These are phyloP conservation scores for Mionectes olivaceus DNA, from an alignment of 2,797 vertebrate genomes.

Conservation along the genomic window DNA sequence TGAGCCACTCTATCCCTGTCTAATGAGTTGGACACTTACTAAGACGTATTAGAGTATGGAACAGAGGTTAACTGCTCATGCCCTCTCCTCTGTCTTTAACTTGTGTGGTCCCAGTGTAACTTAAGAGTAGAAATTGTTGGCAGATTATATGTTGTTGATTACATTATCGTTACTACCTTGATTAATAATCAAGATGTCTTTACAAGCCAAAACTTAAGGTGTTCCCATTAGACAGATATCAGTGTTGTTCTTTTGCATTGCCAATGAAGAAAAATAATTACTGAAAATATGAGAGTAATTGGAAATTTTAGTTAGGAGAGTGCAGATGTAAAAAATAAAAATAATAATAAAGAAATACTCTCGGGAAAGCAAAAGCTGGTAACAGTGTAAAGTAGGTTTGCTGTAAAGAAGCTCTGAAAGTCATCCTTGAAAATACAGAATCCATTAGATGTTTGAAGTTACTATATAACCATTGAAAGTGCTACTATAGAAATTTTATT, in stretches of 20 bases:
- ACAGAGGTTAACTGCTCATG: conserved; percentile 38
- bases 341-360: background rate
- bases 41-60: conserved; percentile 46
- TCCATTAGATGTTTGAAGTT: background rate
- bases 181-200: background rate
- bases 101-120: conserved; percentile 26
- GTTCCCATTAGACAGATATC: background rate
- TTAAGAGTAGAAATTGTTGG: conserved; percentile 8
- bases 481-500: background rate
- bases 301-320: background rate
- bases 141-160: background rate
- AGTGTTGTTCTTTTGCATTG: background rate
- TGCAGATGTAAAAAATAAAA: background rate
- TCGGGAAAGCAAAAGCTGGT: background rate
- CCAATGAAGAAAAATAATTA: background rate
- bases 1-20: background rate
- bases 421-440: background rate
- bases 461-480: background rate
- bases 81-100: conserved; percentile 18
- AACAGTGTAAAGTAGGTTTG: background rate
- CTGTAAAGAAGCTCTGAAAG: background rate
- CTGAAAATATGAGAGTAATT: background rate
- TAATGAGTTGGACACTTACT: conserved; percentile 50
- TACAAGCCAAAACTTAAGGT: background rate
- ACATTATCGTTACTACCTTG: background rate